Percentiles rank a stretch among this genome's conserved stretches.
These are phyloP conservation scores for Anodontia alba DNA, from an alignment of 2,888 invertebrate genomes.

Conservation along the genomic window DNA sequence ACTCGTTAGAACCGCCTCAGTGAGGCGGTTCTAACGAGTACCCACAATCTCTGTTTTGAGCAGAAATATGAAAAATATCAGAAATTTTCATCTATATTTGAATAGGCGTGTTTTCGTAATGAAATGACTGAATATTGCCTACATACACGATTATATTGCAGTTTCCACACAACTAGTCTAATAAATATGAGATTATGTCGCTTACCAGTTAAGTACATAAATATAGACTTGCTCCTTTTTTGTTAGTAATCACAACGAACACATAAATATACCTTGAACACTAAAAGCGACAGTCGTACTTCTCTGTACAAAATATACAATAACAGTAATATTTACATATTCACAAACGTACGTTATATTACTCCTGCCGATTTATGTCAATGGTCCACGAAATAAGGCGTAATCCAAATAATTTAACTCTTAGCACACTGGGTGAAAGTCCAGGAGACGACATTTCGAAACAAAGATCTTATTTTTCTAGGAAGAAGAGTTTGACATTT, in stretches of 20 bases:
- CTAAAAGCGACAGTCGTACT: conserved; percentile 10
- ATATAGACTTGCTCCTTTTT: neutral
- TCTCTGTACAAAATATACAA: conserved; percentile 55
- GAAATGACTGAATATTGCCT: conserved; percentile 61
- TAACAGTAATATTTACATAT: conserved; percentile 51
- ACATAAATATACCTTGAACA: conserved; percentile 22
- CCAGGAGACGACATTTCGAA: too few relatives aligned
- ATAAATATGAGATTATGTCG: conserved; percentile 12
- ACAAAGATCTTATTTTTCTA: too few relatives aligned
- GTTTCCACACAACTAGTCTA: conserved; percentile 11
- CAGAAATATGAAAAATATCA: too few relatives aligned
- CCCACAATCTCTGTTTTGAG: too few relatives aligned
- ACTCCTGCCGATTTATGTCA: conserved; percentile 48
- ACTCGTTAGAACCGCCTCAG: too few relatives aligned
- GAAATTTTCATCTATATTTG: too few relatives aligned
- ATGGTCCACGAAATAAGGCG: conserved; percentile 48
- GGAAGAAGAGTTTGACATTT: too few relatives aligned
- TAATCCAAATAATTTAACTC: conserved; percentile 16
- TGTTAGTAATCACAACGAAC: conserved; percentile 21
- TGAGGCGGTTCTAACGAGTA: too few relatives aligned
- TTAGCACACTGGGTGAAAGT: too few relatives aligned
- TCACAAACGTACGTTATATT: conserved; percentile 40
- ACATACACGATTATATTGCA: conserved; percentile 31
- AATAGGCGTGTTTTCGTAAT: too few relatives aligned
- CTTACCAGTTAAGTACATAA: neutral